phyloP scores from a whole-genome alignment of 2,797 vertebrate genomes.

The Sarcoramphus papa region DNA sequence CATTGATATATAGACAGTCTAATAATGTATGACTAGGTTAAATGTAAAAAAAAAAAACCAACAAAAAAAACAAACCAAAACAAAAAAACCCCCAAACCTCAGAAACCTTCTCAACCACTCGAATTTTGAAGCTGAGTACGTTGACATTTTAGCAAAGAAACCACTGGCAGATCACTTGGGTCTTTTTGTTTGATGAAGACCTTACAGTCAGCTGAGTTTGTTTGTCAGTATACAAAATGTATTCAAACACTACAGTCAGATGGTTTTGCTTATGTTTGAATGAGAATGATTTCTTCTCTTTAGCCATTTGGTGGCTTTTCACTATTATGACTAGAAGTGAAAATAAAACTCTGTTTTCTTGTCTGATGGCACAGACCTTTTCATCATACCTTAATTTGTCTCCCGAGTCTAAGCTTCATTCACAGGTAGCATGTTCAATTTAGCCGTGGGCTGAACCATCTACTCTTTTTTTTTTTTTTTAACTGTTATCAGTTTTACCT shows the following conservation, averaged over 20 bases:
- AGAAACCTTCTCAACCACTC: not conserved
- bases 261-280: not conserved
- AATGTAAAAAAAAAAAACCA: not conserved
- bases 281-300: not conserved
- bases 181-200: not conserved
- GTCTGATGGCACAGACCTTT: not conserved
- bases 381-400: slow-evolving; percentile 26
- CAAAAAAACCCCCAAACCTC: not conserved
- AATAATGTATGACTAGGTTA: not conserved
- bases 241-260: not conserved
- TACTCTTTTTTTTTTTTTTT: not conserved
- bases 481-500: slow-evolving; percentile 9
- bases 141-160: not conserved
- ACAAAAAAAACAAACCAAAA: not conserved
- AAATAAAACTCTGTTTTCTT: not conserved
- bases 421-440: not conserved
- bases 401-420: not conserved
- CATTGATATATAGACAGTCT: not conserved
- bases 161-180: not conserved
- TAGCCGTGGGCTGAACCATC: not conserved
- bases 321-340: not conserved
- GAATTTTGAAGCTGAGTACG: not conserved
- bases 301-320: not conserved
- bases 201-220: not conserved
- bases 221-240: not conserved